phyloP scores from a whole-genome alignment of 2,797 vertebrate species.

The Coregonus suidteri region DNA sequence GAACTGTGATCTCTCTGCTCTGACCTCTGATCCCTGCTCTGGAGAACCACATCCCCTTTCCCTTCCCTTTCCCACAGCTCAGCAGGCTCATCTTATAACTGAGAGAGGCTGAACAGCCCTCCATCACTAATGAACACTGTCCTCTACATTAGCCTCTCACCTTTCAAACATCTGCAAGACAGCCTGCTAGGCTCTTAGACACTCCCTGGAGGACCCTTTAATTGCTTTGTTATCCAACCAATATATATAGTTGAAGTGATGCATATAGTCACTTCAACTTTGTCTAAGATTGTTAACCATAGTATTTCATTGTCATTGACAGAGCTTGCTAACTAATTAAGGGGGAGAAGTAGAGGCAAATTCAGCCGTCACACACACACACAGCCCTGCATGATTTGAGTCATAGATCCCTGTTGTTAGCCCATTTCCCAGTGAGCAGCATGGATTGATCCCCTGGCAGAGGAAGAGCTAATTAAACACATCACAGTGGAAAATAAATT shows the following conservation, averaged over 20 bases:
- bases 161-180: neutral
- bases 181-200: neutral
- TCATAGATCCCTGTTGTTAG: constrained; percentile 1
- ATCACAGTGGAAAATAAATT: neutral
- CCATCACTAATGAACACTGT: neutral
- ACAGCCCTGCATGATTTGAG: neutral
- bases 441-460: neutral
- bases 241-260: neutral
- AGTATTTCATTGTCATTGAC: neutral
- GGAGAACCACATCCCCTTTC: neutral
- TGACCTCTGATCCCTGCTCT: no score
- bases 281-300: neutral
- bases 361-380: neutral
- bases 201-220: neutral
- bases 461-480: constrained; percentile 7
- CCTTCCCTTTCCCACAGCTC: no score
- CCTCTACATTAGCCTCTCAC: neutral
- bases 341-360: neutral
- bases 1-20: neutral
- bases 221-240: neutral
- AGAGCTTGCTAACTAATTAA: constrained; percentile 4
- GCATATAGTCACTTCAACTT: neutral
- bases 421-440: neutral
- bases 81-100: neutral
- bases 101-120: neutral